These are phyloP conservation scores for Gobius niger DNA, from an alignment of 2,113 vertebrate genomes.

Conservation along the genomic window DNA sequence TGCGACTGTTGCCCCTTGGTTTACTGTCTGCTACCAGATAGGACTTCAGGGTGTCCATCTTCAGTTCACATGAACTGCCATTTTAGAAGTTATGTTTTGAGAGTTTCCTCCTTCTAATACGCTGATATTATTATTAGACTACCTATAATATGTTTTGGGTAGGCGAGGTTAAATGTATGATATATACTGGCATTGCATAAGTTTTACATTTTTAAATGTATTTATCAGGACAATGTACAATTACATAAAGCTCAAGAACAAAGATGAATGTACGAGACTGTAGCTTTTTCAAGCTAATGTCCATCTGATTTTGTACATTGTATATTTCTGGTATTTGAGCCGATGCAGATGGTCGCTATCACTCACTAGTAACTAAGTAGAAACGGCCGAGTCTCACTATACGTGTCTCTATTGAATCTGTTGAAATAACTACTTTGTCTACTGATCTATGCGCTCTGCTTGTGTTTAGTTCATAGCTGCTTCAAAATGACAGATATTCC, in stretches of 20 bases:
- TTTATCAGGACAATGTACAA: neutral
- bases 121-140: too few species aligned
- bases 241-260: too few species aligned
- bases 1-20: too few species aligned
- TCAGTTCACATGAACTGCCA: neutral
- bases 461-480: neutral
- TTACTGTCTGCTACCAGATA: neutral
- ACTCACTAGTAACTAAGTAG: neutral
- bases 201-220: neutral
- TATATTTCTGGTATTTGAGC: neutral
- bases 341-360: neutral
- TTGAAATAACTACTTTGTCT: neutral
- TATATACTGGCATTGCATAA: neutral
- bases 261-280: too few species aligned
- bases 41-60: neutral
- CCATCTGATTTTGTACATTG: too few species aligned
- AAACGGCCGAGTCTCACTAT: neutral
- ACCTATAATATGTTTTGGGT: too few species aligned
- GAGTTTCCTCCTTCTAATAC: too few species aligned
- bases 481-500: neutral
- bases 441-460: neutral
- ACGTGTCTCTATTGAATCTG: neutral
- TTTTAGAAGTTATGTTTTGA: too few species aligned
- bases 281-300: too few species aligned
- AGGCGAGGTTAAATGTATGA: neutral